Base-by-base conservation (phyloP, 2,888 invertebrate species). In the Ormia ochracea region DNA sequence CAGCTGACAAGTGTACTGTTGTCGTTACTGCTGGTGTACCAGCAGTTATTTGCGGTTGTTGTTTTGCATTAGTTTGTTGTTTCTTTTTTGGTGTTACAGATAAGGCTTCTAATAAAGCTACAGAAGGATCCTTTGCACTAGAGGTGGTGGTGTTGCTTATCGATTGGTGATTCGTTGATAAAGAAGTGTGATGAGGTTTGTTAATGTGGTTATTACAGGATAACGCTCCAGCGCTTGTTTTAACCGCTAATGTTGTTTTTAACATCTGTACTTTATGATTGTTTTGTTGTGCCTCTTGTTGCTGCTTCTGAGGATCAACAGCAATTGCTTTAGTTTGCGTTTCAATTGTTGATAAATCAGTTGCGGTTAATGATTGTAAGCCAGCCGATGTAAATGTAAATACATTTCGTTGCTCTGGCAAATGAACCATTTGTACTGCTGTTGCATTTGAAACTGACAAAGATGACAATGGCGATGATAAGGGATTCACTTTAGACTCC, bases 101-200 rank as follows among this genome's bases (percentile, higher is more conserved):
- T 78, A 78, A 81, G 70, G 81, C 77, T 69, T 78, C 81, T 52
- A 81, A 54, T 74, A 81, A 74, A 81, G 73, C 77, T 81, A 59
- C 58, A 50, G 66, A 66, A 74, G 77, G 65, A 66, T 78, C 81
- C 50, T 81, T 81, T 78, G 69, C 81, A 77, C 77, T 79, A 66
- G 81, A 73, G 68, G 75, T 79, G 61, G 81, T 73, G 68, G 75
- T 76, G 31, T 33, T 66, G 31, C 63, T 63, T 83, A 52, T 72
- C 72, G 76, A 83, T 63, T 82, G 77, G 26, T 76, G 73, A 26
- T 81, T 70, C 73, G 70, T 81, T 81, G 79, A 72, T 65, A 70
- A 52, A 69, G 73, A 66, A 66, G 50, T 54, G 33, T 59, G 63
- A 54, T 63, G 52, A 59, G n/a, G n/a, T n/a, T 66, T 78, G 48